Conservation (phyloP, 2,888 invertebrate genomes). For the Amorpha juglandis region DNA sequence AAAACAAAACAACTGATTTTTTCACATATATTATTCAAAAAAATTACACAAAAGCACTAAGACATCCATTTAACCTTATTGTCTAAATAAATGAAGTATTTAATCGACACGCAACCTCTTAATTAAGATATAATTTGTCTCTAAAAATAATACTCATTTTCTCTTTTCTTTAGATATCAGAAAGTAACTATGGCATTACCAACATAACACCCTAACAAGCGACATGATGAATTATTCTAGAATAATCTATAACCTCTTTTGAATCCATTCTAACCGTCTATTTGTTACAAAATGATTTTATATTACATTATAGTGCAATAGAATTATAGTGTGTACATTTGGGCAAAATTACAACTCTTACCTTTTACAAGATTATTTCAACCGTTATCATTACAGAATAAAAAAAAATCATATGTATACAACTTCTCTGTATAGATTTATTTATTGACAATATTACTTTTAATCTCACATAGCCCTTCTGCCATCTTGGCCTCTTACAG, state of each 20-base stretch:
- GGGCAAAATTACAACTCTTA: conserved; percentile 69
- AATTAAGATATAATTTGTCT: conserved; percentile 81
- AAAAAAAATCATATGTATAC: conserved; percentile 13
- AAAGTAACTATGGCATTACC: conserved; percentile 75
- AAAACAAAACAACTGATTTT: conserved; percentile 58
- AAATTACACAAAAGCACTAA: conserved; percentile 85
- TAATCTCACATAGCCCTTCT: conserved; percentile 20
- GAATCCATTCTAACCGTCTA: conserved; percentile 64
- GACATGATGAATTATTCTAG: conserved; percentile 66
- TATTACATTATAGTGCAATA: conserved; percentile 77
- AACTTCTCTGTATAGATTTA: conserved; percentile 20
- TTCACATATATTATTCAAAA: conserved; percentile 85
- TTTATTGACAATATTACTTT: conserved; percentile 16
- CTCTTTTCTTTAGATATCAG: conserved; percentile 64
- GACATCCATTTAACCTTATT: conserved; percentile 85
- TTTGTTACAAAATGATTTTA: conserved; percentile 70
- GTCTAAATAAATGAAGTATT: conserved; percentile 83
- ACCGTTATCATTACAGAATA: conserved; percentile 25
- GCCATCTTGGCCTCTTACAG: conserved; percentile 15
- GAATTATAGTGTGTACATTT: conserved; percentile 74
- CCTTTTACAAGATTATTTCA: conserved; percentile 41
- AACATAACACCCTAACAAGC: conserved; percentile 76
- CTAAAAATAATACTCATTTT: conserved; percentile 83
- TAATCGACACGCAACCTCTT: conserved; percentile 82
- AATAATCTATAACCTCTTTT: conserved; percentile 61